Conservation (phyloP, 2,888 invertebrate species). For the Leucozona laternaria region DNA sequence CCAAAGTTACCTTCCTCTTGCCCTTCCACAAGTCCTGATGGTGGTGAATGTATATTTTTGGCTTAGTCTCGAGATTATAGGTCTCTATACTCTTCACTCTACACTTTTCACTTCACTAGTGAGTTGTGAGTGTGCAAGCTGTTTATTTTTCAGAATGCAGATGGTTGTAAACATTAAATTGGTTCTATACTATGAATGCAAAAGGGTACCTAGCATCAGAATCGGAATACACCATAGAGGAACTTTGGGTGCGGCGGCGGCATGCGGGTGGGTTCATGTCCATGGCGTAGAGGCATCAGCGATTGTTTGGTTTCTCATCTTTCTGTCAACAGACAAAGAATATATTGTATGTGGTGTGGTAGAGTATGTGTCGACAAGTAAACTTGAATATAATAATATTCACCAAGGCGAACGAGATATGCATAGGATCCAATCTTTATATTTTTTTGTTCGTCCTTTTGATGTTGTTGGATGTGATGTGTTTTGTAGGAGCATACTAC, state of each 20-base stretch:
- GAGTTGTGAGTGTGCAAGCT: constrained; percentile 22
- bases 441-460: background rate
- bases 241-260: constrained; percentile 27
- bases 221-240: constrained; percentile 41
- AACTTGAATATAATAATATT: constrained; percentile 58
- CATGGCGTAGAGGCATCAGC: constrained; percentile 16
- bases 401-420: constrained; percentile 46
- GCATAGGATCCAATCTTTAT: constrained; percentile 14
- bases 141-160: constrained; percentile 56
- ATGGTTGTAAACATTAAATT: constrained; percentile 69
- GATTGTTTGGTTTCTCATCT: constrained; percentile 59
- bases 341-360: constrained; percentile 5
- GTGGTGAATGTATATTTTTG: too few species aligned
- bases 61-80: constrained; percentile 9
- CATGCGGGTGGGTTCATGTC: constrained; percentile 2
- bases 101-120: constrained; percentile 38
- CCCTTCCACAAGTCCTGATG: background rate
- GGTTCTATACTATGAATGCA: constrained; percentile 52
- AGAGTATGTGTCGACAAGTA: constrained; percentile 54
- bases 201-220: constrained; percentile 35
- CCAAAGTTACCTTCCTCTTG: background rate
- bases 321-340: constrained; percentile 36
- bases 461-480: background rate
- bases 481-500: constrained; percentile 13
- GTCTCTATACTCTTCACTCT: constrained; percentile 7